These are phyloP conservation scores for zebrafish (Danio rerio) DNA, from an alignment of 2,113 vertebrate species.

Conservation along the genomic window GRCz12tu NC_133181.1:48782501-48783000, in stretches of 20 bases:
- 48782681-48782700: conserved; percentile 9
- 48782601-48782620: not conserved
- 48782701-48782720: not conserved
- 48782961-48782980: not conserved
- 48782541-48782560: not conserved
- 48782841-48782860: conserved; percentile 11
- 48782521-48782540: not conserved
- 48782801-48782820: not conserved
- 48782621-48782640: not conserved
- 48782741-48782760: not conserved
- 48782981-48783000: conserved; percentile 30
- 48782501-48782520: not conserved
- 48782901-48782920: conserved; percentile 28
- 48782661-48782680: not conserved
- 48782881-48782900: conserved; percentile 22
- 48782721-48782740: not conserved
- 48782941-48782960: conserved; percentile 1
- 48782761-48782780: not conserved
- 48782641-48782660: conserved; percentile 5
- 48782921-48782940: conserved; percentile 16
- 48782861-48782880: not conserved
- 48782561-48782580: not conserved
- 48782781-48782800: conserved; percentile 22
- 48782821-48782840: not conserved
- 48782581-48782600: not conserved